Base-by-base conservation (phyloP, 2,888 invertebrate genomes). In the Oligia fasciuncula region DNA sequence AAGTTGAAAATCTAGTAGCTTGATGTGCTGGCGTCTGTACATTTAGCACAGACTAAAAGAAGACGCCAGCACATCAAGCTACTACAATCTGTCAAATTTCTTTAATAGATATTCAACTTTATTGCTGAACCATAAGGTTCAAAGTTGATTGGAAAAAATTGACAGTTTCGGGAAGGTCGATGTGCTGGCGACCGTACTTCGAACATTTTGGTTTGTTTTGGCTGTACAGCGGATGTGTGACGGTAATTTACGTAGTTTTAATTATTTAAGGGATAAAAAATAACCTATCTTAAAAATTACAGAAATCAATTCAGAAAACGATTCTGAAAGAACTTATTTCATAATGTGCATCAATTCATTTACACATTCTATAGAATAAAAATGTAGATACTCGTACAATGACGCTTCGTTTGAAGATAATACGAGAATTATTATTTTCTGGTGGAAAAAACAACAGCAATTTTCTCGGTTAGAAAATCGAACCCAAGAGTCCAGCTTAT, bases 401-500 rank as follows among this genome's bases (percentile, higher is more conserved):
- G 19, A 40, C 8, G 17, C n/a, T 13, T 8, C n/a, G 5, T 68
- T 40, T 8, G 19, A 17, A 9, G 14, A 29, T 43, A 23, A 11
- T 14, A 17, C 4, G 5, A 76, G 6, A 69, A 46, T n/a, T 29
- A 29, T 29, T 29, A 29, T 29, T 14, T n/a, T 14, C 14, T 19
- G 19, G 40, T 40, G 17, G 4, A 43, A 67, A 67, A 68, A 74
- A n/a, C 35, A 76, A 66, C 1, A 40, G 1, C 35, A 29, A 23
- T 79, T 49, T 79, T 2, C 17, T 49, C 8, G 29, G 40, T 0
- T 14, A 13, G 1, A 1, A 60, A 60, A 79, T 66, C 0, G 49
- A 79, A 35, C 66, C 49, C 72, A 19, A 4, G 40, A 79, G 79
- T 40, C 23, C 57, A 40, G 1, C 40, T 79, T 57, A 49, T 49